These are phyloP conservation scores for Cyprinodon brontotheroides DNA, from an alignment of 2,113 vertebrate species.

Conservation along the genomic window DNA sequence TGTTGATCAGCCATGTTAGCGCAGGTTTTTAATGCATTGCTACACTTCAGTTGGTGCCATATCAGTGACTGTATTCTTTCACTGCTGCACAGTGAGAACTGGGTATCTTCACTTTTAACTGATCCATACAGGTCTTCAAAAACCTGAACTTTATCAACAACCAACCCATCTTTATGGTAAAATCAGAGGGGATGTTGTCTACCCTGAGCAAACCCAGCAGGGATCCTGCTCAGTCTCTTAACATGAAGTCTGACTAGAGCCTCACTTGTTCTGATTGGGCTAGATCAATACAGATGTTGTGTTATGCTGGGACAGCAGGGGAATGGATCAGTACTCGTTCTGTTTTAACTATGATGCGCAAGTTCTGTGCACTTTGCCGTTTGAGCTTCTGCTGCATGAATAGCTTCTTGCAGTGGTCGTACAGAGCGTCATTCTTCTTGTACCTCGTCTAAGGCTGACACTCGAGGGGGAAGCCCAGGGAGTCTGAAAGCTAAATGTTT, in stretches of 20 bases:
- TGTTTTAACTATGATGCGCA: conserved; percentile 69
- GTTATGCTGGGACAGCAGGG: conserved; percentile 54
- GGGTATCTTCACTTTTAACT: conserved; percentile 18
- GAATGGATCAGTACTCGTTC: conserved; percentile 74
- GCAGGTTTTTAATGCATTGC: conserved; percentile 30
- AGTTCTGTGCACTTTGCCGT: conserved; percentile 61
- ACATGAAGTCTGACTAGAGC: conserved; percentile 35
- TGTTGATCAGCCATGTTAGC: conserved; percentile 63
- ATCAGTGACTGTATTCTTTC: conserved; percentile 29
- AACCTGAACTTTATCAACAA: conserved; percentile 14
- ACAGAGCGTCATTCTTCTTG: conserved; percentile 83
- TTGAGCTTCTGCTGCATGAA: conserved; percentile 68
- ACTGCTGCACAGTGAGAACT: conserved; percentile 2
- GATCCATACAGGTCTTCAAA: conserved; percentile 41
- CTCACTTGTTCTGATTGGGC: conserved; percentile 37
- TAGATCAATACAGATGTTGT: conserved; percentile 77
- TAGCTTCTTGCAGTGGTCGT: conserved; percentile 74
- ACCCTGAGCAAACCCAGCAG: conserved; percentile 1
- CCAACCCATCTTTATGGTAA: background rate
- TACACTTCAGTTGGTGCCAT: conserved; percentile 10
- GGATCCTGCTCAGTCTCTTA: conserved; percentile 48
- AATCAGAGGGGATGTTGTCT: conserved; percentile 43
- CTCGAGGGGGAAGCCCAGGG: conserved; percentile 75
- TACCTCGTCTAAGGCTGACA: conserved; percentile 75
- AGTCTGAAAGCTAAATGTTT: conserved; percentile 77